Evolutionary conservation across 2,888 invertebrate genomes (phyloP), one percentile per base, ranked within the genome.

Genomic region (Polydrusus tereticollis): DNA sequence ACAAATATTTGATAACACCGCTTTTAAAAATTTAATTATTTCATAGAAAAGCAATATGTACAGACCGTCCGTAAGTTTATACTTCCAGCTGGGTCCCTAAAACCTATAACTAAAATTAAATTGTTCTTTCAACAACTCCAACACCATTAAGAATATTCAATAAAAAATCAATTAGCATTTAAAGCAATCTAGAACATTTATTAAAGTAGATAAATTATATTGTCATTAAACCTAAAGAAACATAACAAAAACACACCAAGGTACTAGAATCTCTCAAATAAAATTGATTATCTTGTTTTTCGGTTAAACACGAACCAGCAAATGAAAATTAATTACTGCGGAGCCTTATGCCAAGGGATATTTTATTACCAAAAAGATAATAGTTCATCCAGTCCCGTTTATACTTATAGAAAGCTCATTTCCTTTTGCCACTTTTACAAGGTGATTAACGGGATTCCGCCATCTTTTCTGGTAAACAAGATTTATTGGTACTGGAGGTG

Each of bases 321-420:
- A 66, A 66, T 66, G 38, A 66, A 66, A 66, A 66, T 66, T 66
- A 66, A 66, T 66, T 66, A 66, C 57, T 57, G 65, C 65, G 57
- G 65, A 23, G 33, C 65, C 65, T 57, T 66, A 66, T 66, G 43
- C 50, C 65, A 57, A 26, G 36, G 23, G 65, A 47, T 66, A 57
- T 66, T 66, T 66, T 66, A 66, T 66, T 66, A 66, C 57, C 57
- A 55, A 38, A 43, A 41, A 66, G 55, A 66, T 57, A 57, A 66
- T 55, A 57, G 55, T 57, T 57, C 38, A 66, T 29, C 57, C 65
- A 57, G 65, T 29, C 26, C 36, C 41, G 57, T 55, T 66, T 57
- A 66, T 66, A 66, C 55, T 66, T 55, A 55, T 66, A 66, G 65
- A 43, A 50, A 66, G 55, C 65, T 66, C 65, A 57, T 66, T 66